These are phyloP conservation scores for Caenorhabditis doughertyi DNA, from an alignment of 2,888 invertebrate species.

Conservation along the genomic window DNA sequence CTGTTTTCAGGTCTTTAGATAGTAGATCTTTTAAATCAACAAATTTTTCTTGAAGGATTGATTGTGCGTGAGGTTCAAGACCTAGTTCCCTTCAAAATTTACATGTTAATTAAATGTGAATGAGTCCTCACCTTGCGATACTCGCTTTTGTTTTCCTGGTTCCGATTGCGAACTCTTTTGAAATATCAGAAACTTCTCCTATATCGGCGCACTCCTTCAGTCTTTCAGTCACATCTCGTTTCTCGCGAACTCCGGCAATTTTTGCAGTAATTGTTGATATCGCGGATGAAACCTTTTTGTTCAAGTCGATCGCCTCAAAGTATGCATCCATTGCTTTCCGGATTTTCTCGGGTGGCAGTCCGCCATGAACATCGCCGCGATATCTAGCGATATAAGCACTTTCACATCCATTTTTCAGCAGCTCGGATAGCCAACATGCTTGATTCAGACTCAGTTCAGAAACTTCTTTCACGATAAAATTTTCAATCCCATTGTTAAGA, in stretches of 20 bases:
- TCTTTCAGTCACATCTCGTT: slow-evolving; percentile 29
- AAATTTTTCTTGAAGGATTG: slow-evolving; percentile 45
- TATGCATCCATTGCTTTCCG: slow-evolving; percentile 60
- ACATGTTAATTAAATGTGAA: not conserved
- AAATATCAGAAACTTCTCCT: slow-evolving; percentile 62
- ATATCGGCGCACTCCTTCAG: slow-evolving; percentile 55
- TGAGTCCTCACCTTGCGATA: slow-evolving; percentile 49
- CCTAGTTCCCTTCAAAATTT: slow-evolving; percentile 55
- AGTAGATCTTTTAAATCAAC: slow-evolving; percentile 40
- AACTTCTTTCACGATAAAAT: slow-evolving; percentile 46
- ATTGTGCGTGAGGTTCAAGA: slow-evolving; percentile 41
- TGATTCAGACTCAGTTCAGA: slow-evolving; percentile 1
- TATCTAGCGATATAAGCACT: slow-evolving; percentile 70
- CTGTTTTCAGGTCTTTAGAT: slow-evolving; percentile 21
- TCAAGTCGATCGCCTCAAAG: slow-evolving; percentile 50
- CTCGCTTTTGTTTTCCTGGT: slow-evolving; percentile 61
- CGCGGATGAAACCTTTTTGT: slow-evolving; percentile 62
- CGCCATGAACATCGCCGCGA: slow-evolving; percentile 62
- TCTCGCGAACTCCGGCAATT: slow-evolving; percentile 28
- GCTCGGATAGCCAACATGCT: not conserved
- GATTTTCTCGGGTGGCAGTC: slow-evolving; percentile 55
- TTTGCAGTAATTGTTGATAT: slow-evolving; percentile 55
- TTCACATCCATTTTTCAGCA: slow-evolving; percentile 54
- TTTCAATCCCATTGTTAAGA: slow-evolving; percentile 28
- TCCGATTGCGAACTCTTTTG: slow-evolving; percentile 52